Evolutionary conservation across 2,797 vertebrate species (phyloP).

Genomic region (Nothura maculosa): DNA sequence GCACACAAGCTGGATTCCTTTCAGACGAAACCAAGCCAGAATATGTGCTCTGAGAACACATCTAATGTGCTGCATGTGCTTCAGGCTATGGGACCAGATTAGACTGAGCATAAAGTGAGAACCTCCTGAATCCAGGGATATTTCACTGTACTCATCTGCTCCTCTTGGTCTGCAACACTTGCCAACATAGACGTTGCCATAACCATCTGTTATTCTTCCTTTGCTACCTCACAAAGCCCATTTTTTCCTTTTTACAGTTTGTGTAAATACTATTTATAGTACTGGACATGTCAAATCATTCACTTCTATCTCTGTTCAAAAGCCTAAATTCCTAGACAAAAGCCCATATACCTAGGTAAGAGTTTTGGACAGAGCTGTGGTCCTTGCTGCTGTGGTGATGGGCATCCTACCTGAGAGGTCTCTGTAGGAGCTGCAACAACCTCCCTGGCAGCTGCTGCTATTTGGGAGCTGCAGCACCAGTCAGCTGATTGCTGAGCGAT

Average conservation of each 20-base stretch:
- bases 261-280: background rate
- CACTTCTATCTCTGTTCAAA: background rate
- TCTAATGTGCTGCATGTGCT: slow-evolving; percentile 48
- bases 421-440: slow-evolving; percentile 1
- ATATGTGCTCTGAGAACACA: slow-evolving; percentile 54
- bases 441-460: background rate
- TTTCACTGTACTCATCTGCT: background rate
- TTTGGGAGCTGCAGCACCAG: background rate
- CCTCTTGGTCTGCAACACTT: background rate
- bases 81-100: background rate
- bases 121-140: background rate
- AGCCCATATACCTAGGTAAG: background rate
- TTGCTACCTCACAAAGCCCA: background rate
- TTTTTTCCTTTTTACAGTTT: background rate
- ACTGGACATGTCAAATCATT: background rate
- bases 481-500: background rate
- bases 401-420: background rate
- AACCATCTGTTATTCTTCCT: background rate
- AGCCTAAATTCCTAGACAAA: background rate
- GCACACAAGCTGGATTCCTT: slow-evolving; percentile 36
- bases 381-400: background rate
- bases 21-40: slow-evolving; percentile 60
- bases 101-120: slow-evolving; percentile 10
- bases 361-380: background rate
- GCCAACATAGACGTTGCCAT: background rate